phyloP scores from a whole-genome alignment of 2,113 vertebrate genomes.

The Ranitomeya variabilis region DNA sequence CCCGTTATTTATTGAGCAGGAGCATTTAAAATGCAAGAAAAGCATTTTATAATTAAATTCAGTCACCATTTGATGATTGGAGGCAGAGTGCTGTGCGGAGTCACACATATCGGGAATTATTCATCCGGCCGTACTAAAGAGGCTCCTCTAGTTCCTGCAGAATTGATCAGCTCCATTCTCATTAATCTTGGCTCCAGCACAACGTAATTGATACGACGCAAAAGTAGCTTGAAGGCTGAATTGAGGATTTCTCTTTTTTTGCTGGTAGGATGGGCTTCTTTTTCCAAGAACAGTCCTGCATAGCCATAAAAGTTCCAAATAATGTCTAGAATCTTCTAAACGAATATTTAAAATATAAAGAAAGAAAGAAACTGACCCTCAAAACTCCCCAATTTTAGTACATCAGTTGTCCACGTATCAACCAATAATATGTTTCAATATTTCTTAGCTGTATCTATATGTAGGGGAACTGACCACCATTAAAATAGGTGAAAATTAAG shows the following conservation, averaged over 20 bases:
- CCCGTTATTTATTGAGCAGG: not conserved
- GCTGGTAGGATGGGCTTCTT: not conserved
- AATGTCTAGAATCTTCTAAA: not conserved
- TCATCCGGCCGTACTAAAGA: not conserved
- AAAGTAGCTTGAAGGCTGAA: not conserved
- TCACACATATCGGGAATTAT: not conserved
- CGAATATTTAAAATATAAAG: not conserved
- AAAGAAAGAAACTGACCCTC: not conserved
- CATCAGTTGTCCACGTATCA: not conserved
- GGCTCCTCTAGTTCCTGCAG: not conserved
- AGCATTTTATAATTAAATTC: not conserved
- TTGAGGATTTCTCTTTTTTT: not conserved
- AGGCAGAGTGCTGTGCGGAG: not conserved
- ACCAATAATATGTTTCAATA: not conserved
- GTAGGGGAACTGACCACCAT: not conserved
- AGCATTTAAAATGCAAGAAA: not conserved
- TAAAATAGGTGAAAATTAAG: not conserved
- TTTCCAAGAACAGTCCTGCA: not conserved
- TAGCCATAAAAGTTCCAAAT: not conserved
- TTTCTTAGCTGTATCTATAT: not conserved
- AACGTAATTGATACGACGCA: not conserved
- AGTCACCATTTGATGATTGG: not conserved
- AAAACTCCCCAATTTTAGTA: not conserved
- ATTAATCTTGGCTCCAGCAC: conserved; percentile 8
- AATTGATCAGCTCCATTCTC: not conserved